A percentile compares a stretch with the other conserved stretches of the same genome.
phyloP scores from a whole-genome alignment of 2,113 vertebrate genomes.

The Xenopus borealis region DNA sequence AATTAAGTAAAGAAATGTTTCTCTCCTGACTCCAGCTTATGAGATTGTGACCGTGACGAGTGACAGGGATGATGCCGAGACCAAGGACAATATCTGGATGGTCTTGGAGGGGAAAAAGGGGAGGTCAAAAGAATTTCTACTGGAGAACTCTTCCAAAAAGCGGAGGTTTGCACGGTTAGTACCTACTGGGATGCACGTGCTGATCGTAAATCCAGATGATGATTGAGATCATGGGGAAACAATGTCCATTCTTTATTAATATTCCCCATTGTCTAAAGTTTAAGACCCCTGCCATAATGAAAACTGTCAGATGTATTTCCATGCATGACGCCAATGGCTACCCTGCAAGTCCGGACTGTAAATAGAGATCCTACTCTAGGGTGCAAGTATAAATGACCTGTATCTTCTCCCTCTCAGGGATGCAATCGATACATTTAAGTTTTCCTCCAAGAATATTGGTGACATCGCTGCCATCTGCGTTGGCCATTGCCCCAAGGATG shows the following conservation, averaged over 20 bases:
- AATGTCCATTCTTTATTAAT: no score
- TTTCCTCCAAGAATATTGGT: conserved; percentile 86
- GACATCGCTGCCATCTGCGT: conserved; percentile 88
- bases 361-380: no score
- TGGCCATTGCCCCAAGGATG: conserved; percentile 88
- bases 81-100: conserved; percentile 91
- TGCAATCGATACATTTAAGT: conserved; percentile 84
- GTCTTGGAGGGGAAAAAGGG: conserved; percentile 87
- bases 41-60: conserved; percentile 85
- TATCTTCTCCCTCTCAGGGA: conserved; percentile 65
- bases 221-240: no score
- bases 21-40: conserved; percentile 69
- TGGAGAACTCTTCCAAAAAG: conserved; percentile 92
- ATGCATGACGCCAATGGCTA: no score
- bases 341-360: no score
- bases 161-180: conserved; percentile 83
- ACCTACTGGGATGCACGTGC: not conserved
- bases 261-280: no score
- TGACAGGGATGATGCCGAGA: conserved; percentile 77
- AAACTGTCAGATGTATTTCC: no score
- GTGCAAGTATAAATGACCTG: not conserved
- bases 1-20: no score
- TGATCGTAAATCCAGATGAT: no score
- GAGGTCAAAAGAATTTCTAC: conserved; percentile 86
- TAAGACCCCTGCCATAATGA: no score